Evolutionary conservation across 2,888 invertebrate genomes (phyloP), one percentile per base, ranked within the genome.

Genomic region (Nemapogon koenigi): DNA sequence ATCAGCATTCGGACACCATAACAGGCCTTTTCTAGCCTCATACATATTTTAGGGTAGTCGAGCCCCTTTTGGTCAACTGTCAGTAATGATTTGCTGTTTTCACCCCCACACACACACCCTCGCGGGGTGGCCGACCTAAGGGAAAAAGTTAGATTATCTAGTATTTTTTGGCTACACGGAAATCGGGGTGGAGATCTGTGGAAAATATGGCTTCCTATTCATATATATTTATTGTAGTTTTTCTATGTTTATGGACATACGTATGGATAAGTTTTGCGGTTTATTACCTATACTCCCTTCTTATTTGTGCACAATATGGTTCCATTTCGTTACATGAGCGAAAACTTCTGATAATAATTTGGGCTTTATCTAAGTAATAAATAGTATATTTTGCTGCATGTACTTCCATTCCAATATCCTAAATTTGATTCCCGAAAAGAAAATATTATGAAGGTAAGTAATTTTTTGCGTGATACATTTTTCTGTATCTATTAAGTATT

Each of bases 1-100:
- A 78, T 78, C 78, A 75, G 65, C 73, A 75, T 78, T 78, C 78
- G 78, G 78, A 78, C 78, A 78, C 75, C 76, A 76, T 75, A 76
- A 75, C 76, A 70, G 67, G 67, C 68, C 65, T 71, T 64, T 57
- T 60, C 56, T 61, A 61, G 66, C 60, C 73, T 72, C 76, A 78
- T 78, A 78, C 78, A 78, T 78, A 78, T 72, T 78, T 78, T 64
- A 78, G 67, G 75, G 68, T 54, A 52, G 49, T 60, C 55, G 65
- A 62, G 39, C 75, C 75, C 78, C 68, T 63, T 67, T 62, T 76
- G 78, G 78, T 78, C 78, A 78, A 75, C 78, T 78, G 78, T 78
- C 78, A 78, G 73, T 72, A 76, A 78, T 78, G 78, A 78, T 78
- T 78, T 78, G 78, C 76, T 70, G 62, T 64, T 57, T 55, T 66